Percentiles rank a stretch among this genome's conserved stretches.
phyloP scores from a whole-genome alignment of 2,113 vertebrate species.

The Salvelinus sp. region DNA sequence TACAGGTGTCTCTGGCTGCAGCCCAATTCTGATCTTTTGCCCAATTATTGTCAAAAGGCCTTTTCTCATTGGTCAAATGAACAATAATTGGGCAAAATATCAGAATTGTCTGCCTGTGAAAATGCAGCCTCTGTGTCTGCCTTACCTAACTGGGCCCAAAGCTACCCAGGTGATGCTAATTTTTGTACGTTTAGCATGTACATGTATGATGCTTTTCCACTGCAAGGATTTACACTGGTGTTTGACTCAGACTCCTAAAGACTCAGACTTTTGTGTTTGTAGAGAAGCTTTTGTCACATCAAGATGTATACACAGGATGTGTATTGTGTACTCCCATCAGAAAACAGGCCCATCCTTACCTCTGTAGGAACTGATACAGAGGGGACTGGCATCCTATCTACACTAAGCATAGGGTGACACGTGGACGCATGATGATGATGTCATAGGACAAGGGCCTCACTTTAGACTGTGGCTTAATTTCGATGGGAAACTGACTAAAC shows the following conservation, averaged over 20 bases:
- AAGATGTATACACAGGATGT: conserved; percentile 10
- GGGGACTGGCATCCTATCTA: conserved; percentile 6
- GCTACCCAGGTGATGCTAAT: conserved; percentile 32
- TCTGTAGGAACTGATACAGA: conserved; percentile 25
- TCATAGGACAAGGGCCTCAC: conserved; percentile 34
- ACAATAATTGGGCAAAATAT: too few relatives aligned
- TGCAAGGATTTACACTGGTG: too few relatives aligned
- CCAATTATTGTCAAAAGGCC: too few relatives aligned
- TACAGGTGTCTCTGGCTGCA: background rate
- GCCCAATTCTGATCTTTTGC: too few relatives aligned
- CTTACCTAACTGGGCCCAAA: conserved; percentile 12
- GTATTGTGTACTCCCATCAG: background rate
- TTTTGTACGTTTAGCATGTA: conserved; percentile 11
- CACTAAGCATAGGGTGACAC: conserved; percentile 45
- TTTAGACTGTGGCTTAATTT: conserved; percentile 32
- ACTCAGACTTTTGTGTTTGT: background rate
- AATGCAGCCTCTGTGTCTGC: background rate
- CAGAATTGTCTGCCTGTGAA: too few relatives aligned
- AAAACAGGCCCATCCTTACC: conserved; percentile 11
- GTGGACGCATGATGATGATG: conserved; percentile 26
- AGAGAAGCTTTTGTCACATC: conserved; percentile 31
- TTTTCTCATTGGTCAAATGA: too few relatives aligned
- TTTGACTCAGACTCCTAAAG: too few relatives aligned
- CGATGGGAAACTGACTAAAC: conserved; percentile 12
- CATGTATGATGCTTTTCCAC: too few relatives aligned